These are phyloP conservation scores for Dryobates pubescens DNA, from an alignment of 2,797 vertebrate species.

Conservation along the genomic window DNA sequence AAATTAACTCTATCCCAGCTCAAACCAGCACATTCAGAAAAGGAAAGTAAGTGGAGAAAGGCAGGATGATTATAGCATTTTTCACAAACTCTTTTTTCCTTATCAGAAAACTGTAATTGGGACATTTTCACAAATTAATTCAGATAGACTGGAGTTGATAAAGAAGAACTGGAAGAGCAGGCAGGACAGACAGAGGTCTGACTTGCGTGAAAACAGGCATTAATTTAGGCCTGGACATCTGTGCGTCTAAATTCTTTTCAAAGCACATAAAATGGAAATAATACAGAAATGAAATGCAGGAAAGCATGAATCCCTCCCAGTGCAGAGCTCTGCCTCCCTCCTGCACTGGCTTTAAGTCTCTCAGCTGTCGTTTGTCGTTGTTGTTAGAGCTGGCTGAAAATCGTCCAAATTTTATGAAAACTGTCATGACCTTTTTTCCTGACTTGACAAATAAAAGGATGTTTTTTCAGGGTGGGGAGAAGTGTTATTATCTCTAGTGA, in stretches of 20 bases:
- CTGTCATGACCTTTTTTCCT: slow-evolving; percentile 51
- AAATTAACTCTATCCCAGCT: not conserved
- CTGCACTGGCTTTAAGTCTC: not conserved
- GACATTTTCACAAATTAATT: not conserved
- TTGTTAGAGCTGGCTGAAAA: slow-evolving; percentile 32
- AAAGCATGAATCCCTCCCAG: not conserved
- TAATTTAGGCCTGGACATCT: not conserved
- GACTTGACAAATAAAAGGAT: slow-evolving; percentile 56
- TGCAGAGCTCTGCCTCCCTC: not conserved
- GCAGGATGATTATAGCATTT: not conserved
- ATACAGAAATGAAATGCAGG: not conserved
- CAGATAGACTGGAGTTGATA: not conserved
- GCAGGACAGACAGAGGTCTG: not conserved
- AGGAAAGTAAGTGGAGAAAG: not conserved
- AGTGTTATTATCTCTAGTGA: slow-evolving; percentile 60
- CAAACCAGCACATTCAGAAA: not conserved
- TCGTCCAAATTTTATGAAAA: slow-evolving; percentile 26
- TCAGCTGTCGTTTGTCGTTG: not conserved
- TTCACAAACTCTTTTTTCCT: not conserved
- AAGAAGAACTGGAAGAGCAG: not conserved
- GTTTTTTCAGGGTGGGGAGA: slow-evolving; percentile 53
- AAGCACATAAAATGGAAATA: slow-evolving; percentile 6
- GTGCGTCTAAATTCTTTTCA: not conserved
- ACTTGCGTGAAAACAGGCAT: not conserved
- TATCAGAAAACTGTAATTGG: not conserved